Percentiles rank a stretch among this genome's conserved stretches.
Evolutionary conservation across 2,797 vertebrate species (phyloP).

Genomic region (Betta splendens): DNA sequence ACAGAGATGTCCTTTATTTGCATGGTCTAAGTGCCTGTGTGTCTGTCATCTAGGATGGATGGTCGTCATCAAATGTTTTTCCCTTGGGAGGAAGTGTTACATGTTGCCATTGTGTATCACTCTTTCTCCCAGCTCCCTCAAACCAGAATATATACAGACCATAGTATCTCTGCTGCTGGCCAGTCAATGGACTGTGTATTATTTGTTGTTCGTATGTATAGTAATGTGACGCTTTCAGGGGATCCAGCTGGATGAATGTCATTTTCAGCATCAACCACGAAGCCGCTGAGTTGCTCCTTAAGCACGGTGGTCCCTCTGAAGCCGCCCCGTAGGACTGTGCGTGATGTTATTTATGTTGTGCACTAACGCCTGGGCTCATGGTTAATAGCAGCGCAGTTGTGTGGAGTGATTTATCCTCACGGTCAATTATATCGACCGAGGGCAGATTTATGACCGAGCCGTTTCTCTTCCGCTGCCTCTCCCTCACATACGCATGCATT

Average conservation of each 20-base stretch:
- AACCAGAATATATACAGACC: not conserved
- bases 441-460: slow-evolving; percentile 61
- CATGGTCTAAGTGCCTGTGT: no score
- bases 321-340: slow-evolving; percentile 25
- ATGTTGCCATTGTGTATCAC: not conserved
- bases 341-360: slow-evolving; percentile 53
- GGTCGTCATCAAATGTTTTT: not conserved
- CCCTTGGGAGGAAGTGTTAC: not conserved
- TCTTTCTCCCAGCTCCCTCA: slow-evolving; percentile 2
- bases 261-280: slow-evolving; percentile 21
- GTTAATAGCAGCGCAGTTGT: slow-evolving; percentile 61
- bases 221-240: slow-evolving; percentile 9
- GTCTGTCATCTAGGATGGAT: not conserved
- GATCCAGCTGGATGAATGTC: slow-evolving; percentile 4
- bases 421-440: slow-evolving; percentile 64
- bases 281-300: slow-evolving; percentile 37
- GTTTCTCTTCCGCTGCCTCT: slow-evolving; percentile 37
- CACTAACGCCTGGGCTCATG: slow-evolving; percentile 47
- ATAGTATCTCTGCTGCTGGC: slow-evolving; percentile 1
- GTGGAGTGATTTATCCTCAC: slow-evolving; percentile 69
- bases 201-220: slow-evolving; percentile 10
- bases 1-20: no score
- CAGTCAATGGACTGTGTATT: slow-evolving; percentile 15
- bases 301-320: slow-evolving; percentile 29
- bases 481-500: slow-evolving; percentile 4